Base-by-base conservation (phyloP, 2,113 vertebrate genomes). In the Acanthochromis polyacanthus region DNA sequence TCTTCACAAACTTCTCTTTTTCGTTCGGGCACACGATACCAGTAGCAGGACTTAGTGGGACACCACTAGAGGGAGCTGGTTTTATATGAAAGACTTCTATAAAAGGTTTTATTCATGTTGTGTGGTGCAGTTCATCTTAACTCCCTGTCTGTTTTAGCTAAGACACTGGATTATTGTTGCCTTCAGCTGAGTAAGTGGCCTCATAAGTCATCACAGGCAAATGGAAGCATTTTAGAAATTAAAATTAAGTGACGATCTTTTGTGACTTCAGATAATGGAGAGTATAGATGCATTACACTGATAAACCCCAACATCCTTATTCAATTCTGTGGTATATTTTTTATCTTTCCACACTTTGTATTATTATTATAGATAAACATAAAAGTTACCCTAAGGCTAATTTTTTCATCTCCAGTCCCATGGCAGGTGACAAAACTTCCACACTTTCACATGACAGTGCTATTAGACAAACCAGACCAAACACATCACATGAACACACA, bases 51-150 rank as follows among this genome's bases (percentile, higher is more conserved):
- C 45, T 11, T 14, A 20, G 4, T 28, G 15, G 3, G 45, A 14
- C 4, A 38, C 88, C 91, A 81, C 88, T 70, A 86, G 89, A 64
- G 59, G 88, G 89, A 3, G 79, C 19, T 70, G 75, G 53, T 52
- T 61, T 23, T 19, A 43, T 6, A 48, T 28, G 1, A 36, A 57
- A 68, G 28, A 22, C 23, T 1, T 11, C 4, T 4, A 32, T 4
- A 53, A 20, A 14, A 16, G 10, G 1, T 53, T 11, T 10, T 30
- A 2, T 16, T 48, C n/a, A 15, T 63, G 17, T 69, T 50, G 11
- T 38, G 6, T 40, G 2, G 5, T 75, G 4, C 23, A 53, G 55
- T 1, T 73, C n/a, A 36, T 11, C 9, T 52, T 65, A 20, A 25
- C 52, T 23, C 8, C 28, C 62, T 50, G 4, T 20, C 22, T 50